phyloP scores from a whole-genome alignment of 1,140 invertebrate species.

The Trigoniulus corallinus region DNA sequence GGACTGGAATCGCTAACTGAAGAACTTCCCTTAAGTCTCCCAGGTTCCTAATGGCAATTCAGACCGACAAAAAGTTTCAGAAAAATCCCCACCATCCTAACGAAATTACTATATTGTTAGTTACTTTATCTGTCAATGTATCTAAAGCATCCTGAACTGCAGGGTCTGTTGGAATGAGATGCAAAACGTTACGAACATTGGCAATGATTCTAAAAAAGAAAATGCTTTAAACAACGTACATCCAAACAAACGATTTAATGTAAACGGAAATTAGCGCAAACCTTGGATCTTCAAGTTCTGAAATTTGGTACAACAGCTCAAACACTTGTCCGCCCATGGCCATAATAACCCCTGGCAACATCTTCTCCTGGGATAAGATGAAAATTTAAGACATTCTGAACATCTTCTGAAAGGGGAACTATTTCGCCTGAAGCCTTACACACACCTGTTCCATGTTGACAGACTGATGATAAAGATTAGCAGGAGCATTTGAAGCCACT shows the following conservation, averaged over 20 bases:
- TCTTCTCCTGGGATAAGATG: constrained; percentile 26
- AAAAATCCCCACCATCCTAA: no score
- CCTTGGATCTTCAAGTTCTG: constrained; percentile 30
- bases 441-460: neutral
- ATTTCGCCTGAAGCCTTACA: no score
- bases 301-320: constrained; percentile 33
- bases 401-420: no score
- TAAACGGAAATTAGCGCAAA: constrained; percentile 12
- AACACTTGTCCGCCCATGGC: constrained; percentile 32
- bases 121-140: constrained; percentile 19
- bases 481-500: neutral
- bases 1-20: constrained; percentile 11
- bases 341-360: constrained; percentile 36
- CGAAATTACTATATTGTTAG: no score
- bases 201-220: constrained; percentile 25
- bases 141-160: constrained; percentile 29
- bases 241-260: neutral
- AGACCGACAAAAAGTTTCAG: no score
- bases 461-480: neutral
- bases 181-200: constrained; percentile 29
- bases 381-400: neutral
- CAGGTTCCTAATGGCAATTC: no score
- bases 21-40: no score
- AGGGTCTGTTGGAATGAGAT: constrained; percentile 34
- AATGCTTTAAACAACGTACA: constrained; percentile 8